A percentile compares a stretch with the other conserved stretches of the same genome.
Conservation (phyloP, 2,113 vertebrate genomes). For the Melanerpes formicivorus region DNA sequence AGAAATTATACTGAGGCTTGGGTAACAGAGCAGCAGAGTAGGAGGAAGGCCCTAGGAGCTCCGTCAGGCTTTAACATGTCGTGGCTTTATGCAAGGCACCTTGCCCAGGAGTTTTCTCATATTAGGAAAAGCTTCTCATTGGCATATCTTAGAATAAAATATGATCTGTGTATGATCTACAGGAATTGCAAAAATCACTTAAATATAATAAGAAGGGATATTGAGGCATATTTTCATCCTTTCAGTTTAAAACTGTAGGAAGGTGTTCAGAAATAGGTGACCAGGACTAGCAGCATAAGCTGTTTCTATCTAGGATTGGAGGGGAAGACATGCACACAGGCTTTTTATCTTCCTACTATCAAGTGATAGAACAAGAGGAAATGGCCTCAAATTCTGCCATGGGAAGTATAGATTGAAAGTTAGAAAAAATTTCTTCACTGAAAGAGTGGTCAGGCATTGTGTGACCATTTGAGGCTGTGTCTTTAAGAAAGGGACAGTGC, state of each 20-base stretch:
- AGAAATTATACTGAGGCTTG: not conserved
- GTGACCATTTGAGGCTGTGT: too few relatives aligned
- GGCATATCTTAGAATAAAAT: not conserved
- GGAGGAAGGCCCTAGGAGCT: not conserved
- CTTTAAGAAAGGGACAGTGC: too few relatives aligned
- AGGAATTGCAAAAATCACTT: not conserved
- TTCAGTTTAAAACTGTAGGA: not conserved
- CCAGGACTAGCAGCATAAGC: not conserved
- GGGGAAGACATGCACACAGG: accelerated
- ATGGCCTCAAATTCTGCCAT: too few relatives aligned
- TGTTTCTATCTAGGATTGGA: not conserved
- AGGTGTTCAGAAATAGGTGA: not conserved
- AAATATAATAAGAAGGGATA: not conserved
- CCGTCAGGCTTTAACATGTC: not conserved
- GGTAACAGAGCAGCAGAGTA: not conserved
- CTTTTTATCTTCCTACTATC: too few relatives aligned
- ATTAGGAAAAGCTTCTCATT: not conserved
- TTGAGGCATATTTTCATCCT: not conserved
- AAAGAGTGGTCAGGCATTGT: too few relatives aligned
- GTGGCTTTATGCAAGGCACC: not conserved
- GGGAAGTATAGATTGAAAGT: too few relatives aligned
- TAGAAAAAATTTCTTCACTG: too few relatives aligned
- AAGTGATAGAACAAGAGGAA: too few relatives aligned
- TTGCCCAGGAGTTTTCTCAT: not conserved
- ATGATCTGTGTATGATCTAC: not conserved